phyloP scores from a whole-genome alignment of 2,113 vertebrate species.

The Gnathonemus longibarbis region DNA sequence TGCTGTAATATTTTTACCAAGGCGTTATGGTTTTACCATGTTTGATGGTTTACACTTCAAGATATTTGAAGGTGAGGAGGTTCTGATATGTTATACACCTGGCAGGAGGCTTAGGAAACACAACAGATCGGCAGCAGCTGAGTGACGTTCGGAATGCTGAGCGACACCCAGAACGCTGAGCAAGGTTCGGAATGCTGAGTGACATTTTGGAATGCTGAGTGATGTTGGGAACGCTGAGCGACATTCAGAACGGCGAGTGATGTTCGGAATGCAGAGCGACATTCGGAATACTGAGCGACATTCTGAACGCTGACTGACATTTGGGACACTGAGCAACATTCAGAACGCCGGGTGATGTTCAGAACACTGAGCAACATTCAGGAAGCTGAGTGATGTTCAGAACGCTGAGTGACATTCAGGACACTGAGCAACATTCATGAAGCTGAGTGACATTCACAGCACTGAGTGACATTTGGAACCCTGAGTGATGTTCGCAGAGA shows the following conservation, averaged over 20 bases:
- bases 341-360: neutral
- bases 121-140: neutral
- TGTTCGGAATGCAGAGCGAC: too few species aligned
- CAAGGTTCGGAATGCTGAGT: neutral
- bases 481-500: neutral
- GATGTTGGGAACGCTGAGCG: neutral
- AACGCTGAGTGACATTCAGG: neutral
- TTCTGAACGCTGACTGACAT: neutral
- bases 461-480: neutral
- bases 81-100: neutral
- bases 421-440: neutral
- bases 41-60: neutral
- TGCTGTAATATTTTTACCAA: neutral
- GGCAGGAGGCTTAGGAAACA: neutral
- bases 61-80: neutral
- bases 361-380: neutral
- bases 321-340: neutral
- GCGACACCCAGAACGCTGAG: neutral
- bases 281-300: neutral
- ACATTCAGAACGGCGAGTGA: neutral
- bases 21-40: neutral
- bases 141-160: neutral
- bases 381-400: neutral
- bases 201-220: neutral
- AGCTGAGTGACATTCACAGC: neutral